Conservation (phyloP, 2,797 vertebrate genomes). For the Schizopygopsis malacanthus region DNA sequence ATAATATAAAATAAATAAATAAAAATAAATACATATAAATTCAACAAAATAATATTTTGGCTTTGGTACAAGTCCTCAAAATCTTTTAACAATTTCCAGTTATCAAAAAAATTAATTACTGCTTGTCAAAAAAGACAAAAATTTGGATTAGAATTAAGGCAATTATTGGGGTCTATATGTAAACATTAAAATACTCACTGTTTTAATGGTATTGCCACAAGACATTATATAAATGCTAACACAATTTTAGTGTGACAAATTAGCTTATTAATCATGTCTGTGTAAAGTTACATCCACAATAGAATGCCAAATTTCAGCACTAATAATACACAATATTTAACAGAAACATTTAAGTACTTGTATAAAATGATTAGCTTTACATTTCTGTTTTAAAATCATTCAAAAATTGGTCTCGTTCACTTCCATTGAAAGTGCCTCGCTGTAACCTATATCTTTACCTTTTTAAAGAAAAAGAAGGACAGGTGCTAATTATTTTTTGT, state of each 20-base stretch:
- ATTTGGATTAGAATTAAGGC: background rate
- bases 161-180: background rate
- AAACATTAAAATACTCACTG: background rate
- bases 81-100: background rate
- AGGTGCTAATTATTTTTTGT: background rate
- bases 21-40: background rate
- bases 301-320: background rate
- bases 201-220: background rate
- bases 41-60: background rate
- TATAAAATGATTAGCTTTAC: background rate
- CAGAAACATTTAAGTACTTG: background rate
- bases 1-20: background rate
- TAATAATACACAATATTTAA: background rate
- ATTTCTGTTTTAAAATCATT: background rate
- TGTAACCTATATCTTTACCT: background rate
- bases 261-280: background rate
- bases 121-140: background rate
- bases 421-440: background rate
- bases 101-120: background rate
- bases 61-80: background rate
- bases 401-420: background rate
- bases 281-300: background rate
- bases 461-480: background rate
- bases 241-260: background rate
- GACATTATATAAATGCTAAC: background rate